These are phyloP conservation scores for Cheilosia vernalis DNA, from an alignment of 2,888 invertebrate genomes.

Conservation along the genomic window DNA sequence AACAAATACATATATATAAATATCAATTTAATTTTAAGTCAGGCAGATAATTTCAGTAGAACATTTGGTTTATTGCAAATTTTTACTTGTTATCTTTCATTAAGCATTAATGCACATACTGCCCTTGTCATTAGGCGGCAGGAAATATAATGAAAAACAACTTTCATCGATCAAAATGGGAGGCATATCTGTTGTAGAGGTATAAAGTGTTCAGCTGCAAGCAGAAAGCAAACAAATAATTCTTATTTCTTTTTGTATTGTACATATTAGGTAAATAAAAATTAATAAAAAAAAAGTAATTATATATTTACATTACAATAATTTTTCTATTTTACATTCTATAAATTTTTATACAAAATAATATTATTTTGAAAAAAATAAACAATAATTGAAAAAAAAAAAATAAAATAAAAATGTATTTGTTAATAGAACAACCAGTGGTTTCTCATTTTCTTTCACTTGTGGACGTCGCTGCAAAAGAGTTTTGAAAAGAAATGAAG, in stretches of 20 bases:
- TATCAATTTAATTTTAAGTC: conserved; percentile 60
- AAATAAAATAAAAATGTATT: conserved; percentile 72
- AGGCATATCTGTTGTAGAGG: conserved; percentile 40
- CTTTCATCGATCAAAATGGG: conserved; percentile 36
- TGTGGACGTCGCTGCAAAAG: too few relatives aligned
- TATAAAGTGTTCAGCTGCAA: conserved; percentile 69
- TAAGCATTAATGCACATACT: conserved; percentile 47
- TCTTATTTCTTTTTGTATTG: conserved; percentile 49
- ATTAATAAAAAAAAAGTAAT: conserved; percentile 43
- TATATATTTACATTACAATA: conserved; percentile 73
- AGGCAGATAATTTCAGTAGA: conserved; percentile 51
- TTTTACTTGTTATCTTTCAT: conserved; percentile 33
- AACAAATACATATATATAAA: conserved; percentile 37
- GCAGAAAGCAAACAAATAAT: conserved; percentile 61
- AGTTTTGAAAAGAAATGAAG: background rate
- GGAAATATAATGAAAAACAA: conserved; percentile 35
- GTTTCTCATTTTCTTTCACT: conserved; percentile 18
- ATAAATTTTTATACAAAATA: conserved; percentile 75
- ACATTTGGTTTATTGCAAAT: conserved; percentile 35
- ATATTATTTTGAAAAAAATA: conserved; percentile 70
- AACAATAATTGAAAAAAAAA: conserved; percentile 47
- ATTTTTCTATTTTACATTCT: conserved; percentile 75
- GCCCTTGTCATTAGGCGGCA: conserved; percentile 30
- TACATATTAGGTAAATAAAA: conserved; percentile 71
- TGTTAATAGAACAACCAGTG: conserved; percentile 61